Base-by-base conservation (phyloP, 2,888 invertebrate species). In the Smittia sp. region DNA sequence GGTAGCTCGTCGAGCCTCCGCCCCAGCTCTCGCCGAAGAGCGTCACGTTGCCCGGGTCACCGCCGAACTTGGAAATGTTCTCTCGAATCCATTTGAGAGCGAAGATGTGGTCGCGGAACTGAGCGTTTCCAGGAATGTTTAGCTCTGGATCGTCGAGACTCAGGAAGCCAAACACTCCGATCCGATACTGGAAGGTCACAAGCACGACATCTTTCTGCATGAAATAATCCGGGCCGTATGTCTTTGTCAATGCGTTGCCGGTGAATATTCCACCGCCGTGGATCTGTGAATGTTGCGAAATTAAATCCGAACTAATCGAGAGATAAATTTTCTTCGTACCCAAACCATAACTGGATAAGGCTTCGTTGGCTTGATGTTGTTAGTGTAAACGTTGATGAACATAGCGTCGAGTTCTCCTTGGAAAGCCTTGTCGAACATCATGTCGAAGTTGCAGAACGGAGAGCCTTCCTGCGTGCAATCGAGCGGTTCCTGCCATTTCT, bases 11-110 rank as follows among this genome's bases (percentile, higher is more conserved):
- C 1, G 84, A 82, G 24, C 81, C 82, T 6, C 80, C 84, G 1
- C 85, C 85, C 1, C 85, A 85, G 76, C 85, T 85, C 77, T 85
- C 84, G 0, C 86, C 85, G 76, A 85, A 84, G 7, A 86, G 79
- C 0, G 85, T 85, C 1, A 82, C 84, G 75, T 86, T 86, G 6
- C 83, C 77, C 0, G 84, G 80, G 78, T 86, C 83, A 1, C 86
- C 86, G 39, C 84, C 83, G 77, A 86, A 86, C 73, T 79, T 79
- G 11, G 78, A 75, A 18, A 85, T 84, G 76, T 86, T 86, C 1
- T 78, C 78, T 75, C 84, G 82, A 0, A 86, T 80, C 85, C 85
- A 86, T 75, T 82, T 82, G 46, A 86, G 76, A 0, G 85, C 85
- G 77, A 85, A 76, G 0, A 85, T 80, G 79, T 84, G 83, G 77